Percentiles rank a stretch among this genome's conserved stretches.
Conservation (phyloP, 2,113 vertebrate species). For the Numida meleagris region DNA sequence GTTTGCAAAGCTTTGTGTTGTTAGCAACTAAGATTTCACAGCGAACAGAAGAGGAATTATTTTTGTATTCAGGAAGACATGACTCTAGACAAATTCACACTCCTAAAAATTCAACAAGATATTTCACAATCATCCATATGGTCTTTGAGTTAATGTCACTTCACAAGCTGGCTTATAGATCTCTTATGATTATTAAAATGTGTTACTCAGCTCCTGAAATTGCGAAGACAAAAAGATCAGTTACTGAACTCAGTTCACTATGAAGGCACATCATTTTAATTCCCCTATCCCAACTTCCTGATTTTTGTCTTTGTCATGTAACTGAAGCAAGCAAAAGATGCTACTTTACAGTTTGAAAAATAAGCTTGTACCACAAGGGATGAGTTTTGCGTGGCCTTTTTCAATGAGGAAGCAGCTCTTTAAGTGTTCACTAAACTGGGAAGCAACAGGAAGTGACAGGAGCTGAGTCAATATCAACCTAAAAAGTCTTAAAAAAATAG, state of each 20-base stretch:
- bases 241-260: constrained; percentile 37
- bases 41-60: constrained; percentile 65
- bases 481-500: background rate
- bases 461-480: background rate
- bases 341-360: background rate
- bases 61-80: constrained; percentile 55
- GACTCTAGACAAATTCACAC: constrained; percentile 66
- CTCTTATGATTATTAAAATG: constrained; percentile 69
- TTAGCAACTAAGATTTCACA: constrained; percentile 6
- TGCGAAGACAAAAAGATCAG: constrained; percentile 66
- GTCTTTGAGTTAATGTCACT: constrained; percentile 69
- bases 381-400: background rate
- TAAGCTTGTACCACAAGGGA: background rate
- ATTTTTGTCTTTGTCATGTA: background rate
- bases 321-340: constrained; percentile 11
- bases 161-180: constrained; percentile 69
- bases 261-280: background rate
- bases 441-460: background rate
- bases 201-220: constrained; percentile 53
- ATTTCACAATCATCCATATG: constrained; percentile 74
- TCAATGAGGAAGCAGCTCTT: background rate
- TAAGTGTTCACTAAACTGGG: background rate
- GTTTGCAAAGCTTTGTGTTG: background rate
- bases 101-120: constrained; percentile 67
- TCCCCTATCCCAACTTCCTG: constrained; percentile 6